phyloP scores from a whole-genome alignment of 2,888 invertebrate genomes.

The Microchrysa polita region DNA sequence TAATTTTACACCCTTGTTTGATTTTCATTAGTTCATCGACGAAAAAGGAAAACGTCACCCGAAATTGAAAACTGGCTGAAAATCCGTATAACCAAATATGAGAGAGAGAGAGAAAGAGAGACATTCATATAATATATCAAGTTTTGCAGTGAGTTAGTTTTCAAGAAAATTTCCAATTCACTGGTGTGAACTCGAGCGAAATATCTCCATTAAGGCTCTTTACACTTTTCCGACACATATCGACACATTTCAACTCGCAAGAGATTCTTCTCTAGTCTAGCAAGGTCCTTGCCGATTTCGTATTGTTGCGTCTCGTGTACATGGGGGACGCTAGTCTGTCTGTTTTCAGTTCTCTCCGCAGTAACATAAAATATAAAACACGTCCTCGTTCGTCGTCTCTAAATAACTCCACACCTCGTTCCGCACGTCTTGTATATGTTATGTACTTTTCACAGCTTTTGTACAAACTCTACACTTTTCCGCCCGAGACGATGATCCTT shows the following conservation, averaged over 20 bases:
- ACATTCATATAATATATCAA: neutral
- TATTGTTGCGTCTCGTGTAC: too few species aligned
- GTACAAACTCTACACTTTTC: neutral
- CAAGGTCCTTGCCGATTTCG: too few species aligned
- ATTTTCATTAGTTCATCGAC: neutral
- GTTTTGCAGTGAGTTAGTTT: slow-evolving; percentile 4
- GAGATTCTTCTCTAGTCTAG: slow-evolving; percentile 12
- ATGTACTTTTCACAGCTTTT: slow-evolving; percentile 3
- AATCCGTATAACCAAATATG: too few species aligned
- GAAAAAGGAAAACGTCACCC: neutral
- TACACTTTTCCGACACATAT: slow-evolving; percentile 33
- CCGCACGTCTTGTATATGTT: neutral
- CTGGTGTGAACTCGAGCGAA: slow-evolving; percentile 35
- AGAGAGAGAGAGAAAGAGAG: too few species aligned
- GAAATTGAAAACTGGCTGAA: too few species aligned
- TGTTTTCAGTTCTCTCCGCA: too few species aligned
- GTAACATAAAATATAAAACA: neutral
- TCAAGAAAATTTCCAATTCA: slow-evolving; percentile 18
- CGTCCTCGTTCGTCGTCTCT: neutral
- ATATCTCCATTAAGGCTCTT: slow-evolving; percentile 36
- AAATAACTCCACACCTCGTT: neutral
- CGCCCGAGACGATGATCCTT: neutral
- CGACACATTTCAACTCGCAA: slow-evolving; percentile 9
- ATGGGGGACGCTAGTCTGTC: too few species aligned
- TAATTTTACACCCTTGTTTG: neutral